Evolutionary conservation across 2,113 vertebrate genomes (phyloP), one percentile per base, ranked within the genome.

Genomic region (Greenwoodochromis staneri): DNA sequence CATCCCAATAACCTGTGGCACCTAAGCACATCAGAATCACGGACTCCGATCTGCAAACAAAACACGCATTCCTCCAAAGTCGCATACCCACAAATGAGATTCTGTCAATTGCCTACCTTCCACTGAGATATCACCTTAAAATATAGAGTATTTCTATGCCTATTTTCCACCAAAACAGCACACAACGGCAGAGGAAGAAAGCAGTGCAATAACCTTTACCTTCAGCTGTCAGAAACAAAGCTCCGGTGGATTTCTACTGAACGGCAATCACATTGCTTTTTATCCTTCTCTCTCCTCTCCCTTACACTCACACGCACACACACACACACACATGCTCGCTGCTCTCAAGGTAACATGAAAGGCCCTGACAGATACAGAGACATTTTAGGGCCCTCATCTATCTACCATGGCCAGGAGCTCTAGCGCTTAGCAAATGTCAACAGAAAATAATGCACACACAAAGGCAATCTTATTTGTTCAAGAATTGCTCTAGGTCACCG

Each of bases 391-490:
- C 91, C 91, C 94, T 95, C 95, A 96, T 96, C 96, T 96, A 96
- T 97, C 96, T 96, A 95, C 91, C 92, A 93, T 96, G 94, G 94
- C 95, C 96, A 97, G 96, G 90, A 96, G 96, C 94, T 94, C 90
- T 82, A 93, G 94, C 94, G 94, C 96, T 96, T 96, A 96, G 95
- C 96, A 96, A 97, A 97, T 97, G 96, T 97, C 96, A 97, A 97
- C 95, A 96, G 95, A 97, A 96, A 96, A 96, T 96, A 96, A 97
- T 96, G 95, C 95, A 92, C 95, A 96, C 94, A 95, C 96, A 96
- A 95, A 96, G 94, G 95, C 96, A 96, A 97, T 96, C 95, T 97
- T 96, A 96, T 97, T 97, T 96, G 96, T 96, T 96, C 94, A 96
- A 96, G 94, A 97, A 97, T 96, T 92, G 96, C 96, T 96, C 94